Evolutionary conservation across 2,113 vertebrate species (phyloP), one percentile per base, ranked within the genome.

Genomic region (Labrus mixtus): DNA sequence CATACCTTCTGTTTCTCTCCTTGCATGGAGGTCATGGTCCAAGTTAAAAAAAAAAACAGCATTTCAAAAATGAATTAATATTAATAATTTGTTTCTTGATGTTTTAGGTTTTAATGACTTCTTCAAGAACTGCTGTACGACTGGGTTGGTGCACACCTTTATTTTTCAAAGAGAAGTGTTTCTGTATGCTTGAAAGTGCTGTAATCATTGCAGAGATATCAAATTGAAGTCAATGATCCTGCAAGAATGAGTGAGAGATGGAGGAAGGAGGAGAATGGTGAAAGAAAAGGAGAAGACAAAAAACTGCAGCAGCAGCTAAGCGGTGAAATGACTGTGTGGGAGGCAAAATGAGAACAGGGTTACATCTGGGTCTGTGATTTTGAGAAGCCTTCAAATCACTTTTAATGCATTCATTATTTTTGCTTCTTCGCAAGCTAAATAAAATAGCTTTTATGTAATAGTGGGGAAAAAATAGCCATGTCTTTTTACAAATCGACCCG

Each of bases 191-290:
- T 17, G 3, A 8, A 17, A 50, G 36, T 2, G 13, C 11, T 53
- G 37, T 15, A 37, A 15, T 60, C 50, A 25, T 11, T 48, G 8
- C 25, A 41, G 22, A 62, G 70, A 59, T 59, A 73, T 51, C 56
- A 76, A 67, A 76, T 76, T 68, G 53, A 72, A 72, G 69, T 57
- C 9, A 10, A 64, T 76, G 70, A 73, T 20, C 22, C 53, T 15
- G 10, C 12, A 15, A 56, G 51, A 54, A 43, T 5, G 23, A 56
- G 1, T 62, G 50, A 67, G 16, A 58, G 45, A 22, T 19, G 55
- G 15, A 22, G 12, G 16, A 3, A 45, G 39, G 23, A n/a, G 22
- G 63, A 22, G 64, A 23, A 7, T n/a, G 22, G 54, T 6, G 36
- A 50, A 48, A 17, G 15, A 29, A 62, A 65, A 11, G 6, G 8